Evolutionary conservation across 2,888 invertebrate species (phyloP).

Genomic region (Scaptomyza caliginosa): DNA sequence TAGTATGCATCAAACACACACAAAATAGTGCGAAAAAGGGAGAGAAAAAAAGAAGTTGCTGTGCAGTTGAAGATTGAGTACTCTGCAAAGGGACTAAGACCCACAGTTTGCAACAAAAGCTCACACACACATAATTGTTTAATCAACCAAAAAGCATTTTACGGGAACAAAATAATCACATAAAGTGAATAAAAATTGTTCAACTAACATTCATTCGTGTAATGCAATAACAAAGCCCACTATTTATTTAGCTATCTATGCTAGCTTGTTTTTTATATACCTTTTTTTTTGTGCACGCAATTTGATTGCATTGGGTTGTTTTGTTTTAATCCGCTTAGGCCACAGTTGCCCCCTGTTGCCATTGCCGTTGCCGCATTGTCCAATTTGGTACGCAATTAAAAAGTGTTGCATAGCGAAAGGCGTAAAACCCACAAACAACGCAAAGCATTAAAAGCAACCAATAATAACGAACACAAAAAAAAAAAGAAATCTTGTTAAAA

Average conservation of each 20-base stretch:
- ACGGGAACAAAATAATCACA: no score
- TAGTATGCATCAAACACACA: neutral
- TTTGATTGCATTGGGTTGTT: constrained; percentile 42
- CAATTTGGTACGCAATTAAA: constrained; percentile 64
- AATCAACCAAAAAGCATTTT: constrained; percentile 1
- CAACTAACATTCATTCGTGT: constrained; percentile 29
- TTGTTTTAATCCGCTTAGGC: constrained; percentile 68
- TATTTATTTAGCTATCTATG: constrained; percentile 61
- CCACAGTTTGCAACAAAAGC: no score
- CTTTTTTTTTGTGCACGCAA: constrained; percentile 12
- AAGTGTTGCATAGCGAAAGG: constrained; percentile 55
- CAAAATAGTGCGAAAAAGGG: neutral
- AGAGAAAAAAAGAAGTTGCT: neutral
- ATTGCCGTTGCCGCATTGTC: constrained; percentile 24
- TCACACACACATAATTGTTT: no score
- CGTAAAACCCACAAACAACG: constrained; percentile 7
- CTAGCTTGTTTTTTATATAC: constrained; percentile 3
- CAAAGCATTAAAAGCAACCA: constrained; percentile 18
- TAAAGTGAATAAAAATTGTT: constrained; percentile 26
- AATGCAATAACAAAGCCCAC: constrained; percentile 46
- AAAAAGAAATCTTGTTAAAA: constrained; percentile 4
- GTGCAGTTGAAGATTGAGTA: neutral
- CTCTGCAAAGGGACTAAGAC: no score
- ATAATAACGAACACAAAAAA: constrained; percentile 15
- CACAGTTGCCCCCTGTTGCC: neutral